phyloP scores from a whole-genome alignment of 2,797 vertebrate genomes.

The Halcyon badia region DNA sequence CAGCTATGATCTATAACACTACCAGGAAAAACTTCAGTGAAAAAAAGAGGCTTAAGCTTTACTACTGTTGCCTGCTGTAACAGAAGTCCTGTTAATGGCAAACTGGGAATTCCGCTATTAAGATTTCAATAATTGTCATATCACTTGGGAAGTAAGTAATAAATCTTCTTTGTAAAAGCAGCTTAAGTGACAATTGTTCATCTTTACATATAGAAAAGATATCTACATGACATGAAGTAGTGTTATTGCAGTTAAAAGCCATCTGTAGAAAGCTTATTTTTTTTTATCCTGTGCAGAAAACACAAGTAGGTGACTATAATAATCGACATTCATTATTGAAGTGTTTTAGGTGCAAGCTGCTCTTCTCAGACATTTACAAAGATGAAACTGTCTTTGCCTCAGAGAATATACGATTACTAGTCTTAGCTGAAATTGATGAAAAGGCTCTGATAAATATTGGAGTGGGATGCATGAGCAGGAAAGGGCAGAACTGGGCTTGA shows the following conservation, averaged over 20 bases:
- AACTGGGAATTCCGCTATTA: not conserved
- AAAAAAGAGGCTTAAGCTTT: conserved; percentile 1
- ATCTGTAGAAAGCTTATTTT: not conserved
- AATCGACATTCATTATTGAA: not conserved
- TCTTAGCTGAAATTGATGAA: not conserved
- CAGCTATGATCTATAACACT: not conserved
- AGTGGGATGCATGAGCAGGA: not conserved
- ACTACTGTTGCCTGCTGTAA: not conserved
- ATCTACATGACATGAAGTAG: not conserved
- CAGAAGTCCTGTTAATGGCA: conserved; percentile 41
- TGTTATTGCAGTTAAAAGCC: not conserved
- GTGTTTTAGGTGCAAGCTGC: not conserved
- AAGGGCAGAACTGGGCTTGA: not conserved
- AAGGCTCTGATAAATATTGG: not conserved
- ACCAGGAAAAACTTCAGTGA: not conserved
- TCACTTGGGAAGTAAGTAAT: conserved; percentile 20
- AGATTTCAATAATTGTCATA: conserved; percentile 6
- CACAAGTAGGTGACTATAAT: not conserved
- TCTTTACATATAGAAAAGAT: conserved; percentile 42
- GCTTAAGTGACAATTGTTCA: conserved; percentile 41
- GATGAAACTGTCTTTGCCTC: not conserved
- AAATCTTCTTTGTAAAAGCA: conserved; percentile 22
- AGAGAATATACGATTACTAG: not conserved
- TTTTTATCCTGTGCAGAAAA: not conserved
- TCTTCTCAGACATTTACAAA: not conserved